These are phyloP conservation scores for Psilopogon haemacephalus DNA, from an alignment of 2,113 vertebrate genomes.

Conservation along the genomic window DNA sequence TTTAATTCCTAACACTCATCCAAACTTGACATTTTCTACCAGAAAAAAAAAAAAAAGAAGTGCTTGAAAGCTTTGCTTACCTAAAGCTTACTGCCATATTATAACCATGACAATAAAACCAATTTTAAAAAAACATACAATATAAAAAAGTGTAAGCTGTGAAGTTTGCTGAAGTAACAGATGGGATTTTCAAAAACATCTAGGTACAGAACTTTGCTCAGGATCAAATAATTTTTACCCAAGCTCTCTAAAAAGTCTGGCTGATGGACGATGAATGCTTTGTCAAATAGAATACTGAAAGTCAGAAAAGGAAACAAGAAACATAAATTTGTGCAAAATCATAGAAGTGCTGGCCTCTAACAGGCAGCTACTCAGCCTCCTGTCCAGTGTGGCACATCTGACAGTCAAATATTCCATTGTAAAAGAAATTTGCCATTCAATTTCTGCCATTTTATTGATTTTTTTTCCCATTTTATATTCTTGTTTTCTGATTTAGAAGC, in stretches of 20 bases:
- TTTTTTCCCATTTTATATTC: neutral
- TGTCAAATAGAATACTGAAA: neutral
- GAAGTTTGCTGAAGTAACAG: neutral
- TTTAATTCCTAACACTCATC: neutral
- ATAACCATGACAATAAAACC: neutral
- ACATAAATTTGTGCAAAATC: neutral
- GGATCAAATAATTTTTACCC: neutral
- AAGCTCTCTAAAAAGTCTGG: neutral
- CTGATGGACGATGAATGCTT: neutral
- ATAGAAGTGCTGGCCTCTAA: neutral
- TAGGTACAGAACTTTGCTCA: neutral
- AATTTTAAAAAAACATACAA: neutral
- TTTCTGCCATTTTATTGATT: neutral
- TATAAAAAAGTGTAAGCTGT: neutral
- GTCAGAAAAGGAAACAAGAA: neutral
- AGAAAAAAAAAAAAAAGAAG: neutral
- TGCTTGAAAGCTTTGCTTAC: neutral
- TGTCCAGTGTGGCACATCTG: neutral
- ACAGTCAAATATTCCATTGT: neutral
- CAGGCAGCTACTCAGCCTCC: neutral
- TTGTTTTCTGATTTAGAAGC: constrained; percentile 81
- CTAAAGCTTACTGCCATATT: neutral
- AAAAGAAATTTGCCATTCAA: neutral
- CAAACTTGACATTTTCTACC: neutral
- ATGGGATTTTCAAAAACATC: neutral